Percentiles rank a stretch among this genome's conserved stretches.
Evolutionary conservation across 2,797 vertebrate species (phyloP).

Genomic region (Ptychadena robeensis): DNA sequence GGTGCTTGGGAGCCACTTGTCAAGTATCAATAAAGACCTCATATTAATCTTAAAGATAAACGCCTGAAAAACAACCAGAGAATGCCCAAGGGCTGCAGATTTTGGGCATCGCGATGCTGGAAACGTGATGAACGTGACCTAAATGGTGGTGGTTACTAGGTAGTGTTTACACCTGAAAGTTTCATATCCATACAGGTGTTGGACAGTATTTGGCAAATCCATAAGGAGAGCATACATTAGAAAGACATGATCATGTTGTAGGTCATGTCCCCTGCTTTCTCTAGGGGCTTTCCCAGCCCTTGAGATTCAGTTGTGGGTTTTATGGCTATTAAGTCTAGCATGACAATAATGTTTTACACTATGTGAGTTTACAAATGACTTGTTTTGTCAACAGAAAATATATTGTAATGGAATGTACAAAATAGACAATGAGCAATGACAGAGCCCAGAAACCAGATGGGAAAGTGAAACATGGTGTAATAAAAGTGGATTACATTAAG

Average conservation of each 20-base stretch:
- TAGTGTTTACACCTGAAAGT: too few relatives aligned
- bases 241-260: not conserved
- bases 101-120: too few relatives aligned
- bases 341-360: slow-evolving; percentile 1
- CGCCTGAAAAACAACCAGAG: too few relatives aligned
- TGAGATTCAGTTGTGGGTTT: not conserved
- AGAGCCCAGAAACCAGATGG: slow-evolving; percentile 28
- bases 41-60: too few relatives aligned
- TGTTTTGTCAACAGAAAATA: slow-evolving; percentile 25
- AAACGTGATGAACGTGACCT: too few relatives aligned
- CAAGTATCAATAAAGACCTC: too few relatives aligned
- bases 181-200: not conserved
- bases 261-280: not conserved
- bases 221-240: not conserved
- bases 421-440: slow-evolving; percentile 4
- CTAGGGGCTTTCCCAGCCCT: not conserved
- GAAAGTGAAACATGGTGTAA: slow-evolving; percentile 9
- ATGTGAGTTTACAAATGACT: slow-evolving; percentile 9
- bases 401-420: slow-evolving; percentile 10
- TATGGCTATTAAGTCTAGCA: not conserved
- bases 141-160: too few relatives aligned
- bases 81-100: too few relatives aligned
- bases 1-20: too few relatives aligned
- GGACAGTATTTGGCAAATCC: not conserved
- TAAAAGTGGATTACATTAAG: slow-evolving; percentile 23